Evolutionary conservation across 1,140 invertebrate genomes (phyloP), one percentile per base, ranked within the genome.

Genomic region (Drosophila lowei): DNA sequence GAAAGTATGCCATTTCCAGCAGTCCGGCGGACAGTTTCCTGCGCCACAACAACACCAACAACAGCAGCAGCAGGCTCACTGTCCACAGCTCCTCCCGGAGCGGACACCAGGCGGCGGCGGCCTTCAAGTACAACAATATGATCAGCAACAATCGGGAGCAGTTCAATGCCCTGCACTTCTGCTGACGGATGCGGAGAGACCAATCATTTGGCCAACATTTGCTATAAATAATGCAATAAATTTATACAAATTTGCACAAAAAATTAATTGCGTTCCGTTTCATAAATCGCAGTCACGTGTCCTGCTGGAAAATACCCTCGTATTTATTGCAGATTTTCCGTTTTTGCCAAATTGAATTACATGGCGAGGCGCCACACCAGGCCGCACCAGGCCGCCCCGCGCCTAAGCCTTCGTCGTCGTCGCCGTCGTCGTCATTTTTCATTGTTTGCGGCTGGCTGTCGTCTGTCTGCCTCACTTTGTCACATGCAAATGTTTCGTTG

Each of bases 371-470:
- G 18, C 18, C 18, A 18, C 18, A 18, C 18, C 18, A 18, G 18
- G 18, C 18, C 18, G 18, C 18, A 18, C 18, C 18, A 18, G 2
- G 18, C n/a, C n/a, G 21, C 21, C 65, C 43, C 44, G 44, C 71
- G 55, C 44, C 71, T 66, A 75, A 75, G 50, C 56, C 71, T 30
- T 21, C 18, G 1, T 18, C 18, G 0, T 18, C 18, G 0, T 18
- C 18, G 18, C 2, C 18, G 18, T 73, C 43, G 79, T 47, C 75
- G 62, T 76, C 83, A 88, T 88, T 88, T 83, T 88, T 88, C 83
- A 88, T 88, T 88, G 83, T 88, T 88, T 88, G 83, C 83, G 79
- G 83, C 83, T 83, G 83, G 78, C 81, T 88, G 83, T 63, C 83
- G 79, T 78, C 83, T 83, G 83, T 83, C 81, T 88, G 83, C 66